Evolutionary conservation across 2,888 invertebrate species (phyloP).

Genomic region (Drosophila demipolita): DNA sequence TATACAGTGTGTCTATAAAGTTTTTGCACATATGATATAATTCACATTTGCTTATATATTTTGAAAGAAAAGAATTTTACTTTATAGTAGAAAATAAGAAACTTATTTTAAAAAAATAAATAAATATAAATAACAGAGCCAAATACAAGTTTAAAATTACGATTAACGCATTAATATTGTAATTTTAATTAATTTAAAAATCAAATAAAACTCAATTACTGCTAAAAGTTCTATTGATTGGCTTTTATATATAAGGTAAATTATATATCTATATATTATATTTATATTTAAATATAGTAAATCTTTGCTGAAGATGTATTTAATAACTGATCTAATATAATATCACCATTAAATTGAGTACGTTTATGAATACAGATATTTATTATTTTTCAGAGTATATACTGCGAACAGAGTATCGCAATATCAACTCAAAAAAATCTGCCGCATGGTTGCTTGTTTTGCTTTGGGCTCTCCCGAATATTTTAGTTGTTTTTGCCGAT

Average conservation of each 20-base stretch:
- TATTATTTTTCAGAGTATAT: not conserved
- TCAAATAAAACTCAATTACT: not conserved
- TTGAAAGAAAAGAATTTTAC: no score
- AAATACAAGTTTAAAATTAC: not conserved
- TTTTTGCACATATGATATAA: no score
- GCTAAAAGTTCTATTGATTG: not conserved
- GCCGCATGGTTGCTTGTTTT: conserved; percentile 20
- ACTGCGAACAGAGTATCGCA: not conserved
- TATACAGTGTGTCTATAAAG: not conserved
- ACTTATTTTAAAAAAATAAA: no score
- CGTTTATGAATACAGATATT: not conserved
- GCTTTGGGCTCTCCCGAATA: conserved; percentile 27
- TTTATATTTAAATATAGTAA: not conserved
- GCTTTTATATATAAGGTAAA: not conserved
- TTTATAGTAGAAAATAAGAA: no score
- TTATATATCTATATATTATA: not conserved
- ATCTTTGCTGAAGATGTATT: not conserved
- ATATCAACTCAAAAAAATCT: not conserved
- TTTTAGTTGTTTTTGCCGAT: conserved; percentile 36
- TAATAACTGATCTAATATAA: not conserved
- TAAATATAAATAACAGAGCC: no score
- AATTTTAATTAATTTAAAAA: not conserved
- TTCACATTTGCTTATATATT: no score
- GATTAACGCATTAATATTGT: not conserved
- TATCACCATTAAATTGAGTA: not conserved